A percentile compares a stretch with the other conserved stretches of the same genome.
Conservation (phyloP, 2,888 invertebrate genomes). For the Nomada flava region DNA sequence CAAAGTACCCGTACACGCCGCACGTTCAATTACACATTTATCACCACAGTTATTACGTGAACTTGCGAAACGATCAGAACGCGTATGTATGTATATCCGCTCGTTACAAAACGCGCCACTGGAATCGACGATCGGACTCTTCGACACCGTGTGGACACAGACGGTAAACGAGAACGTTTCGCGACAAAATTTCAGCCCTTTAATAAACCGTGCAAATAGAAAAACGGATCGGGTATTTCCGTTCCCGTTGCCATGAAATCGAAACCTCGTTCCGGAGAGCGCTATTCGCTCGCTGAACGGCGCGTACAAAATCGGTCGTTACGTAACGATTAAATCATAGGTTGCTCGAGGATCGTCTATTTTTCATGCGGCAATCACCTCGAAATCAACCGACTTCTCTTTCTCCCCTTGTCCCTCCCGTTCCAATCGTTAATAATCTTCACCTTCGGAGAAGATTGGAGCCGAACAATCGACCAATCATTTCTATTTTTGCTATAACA, state of each 20-base stretch:
- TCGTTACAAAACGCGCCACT: conserved; percentile 7
- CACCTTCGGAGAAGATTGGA: conserved; percentile 24
- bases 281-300: no score
- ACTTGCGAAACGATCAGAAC: conserved; percentile 11
- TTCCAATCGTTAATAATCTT: conserved; percentile 12
- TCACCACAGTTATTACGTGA: conserved; percentile 30
- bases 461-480: background rate
- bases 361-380: conserved; percentile 16
- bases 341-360: background rate
- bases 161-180: background rate
- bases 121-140: background rate
- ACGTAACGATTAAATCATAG: conserved; percentile 39
- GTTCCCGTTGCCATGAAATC: background rate
- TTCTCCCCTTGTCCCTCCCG: background rate
- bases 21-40: conserved; percentile 14
- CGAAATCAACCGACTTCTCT: conserved; percentile 6
- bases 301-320: conserved; percentile 8
- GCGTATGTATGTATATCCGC: no score
- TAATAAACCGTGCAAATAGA: background rate
- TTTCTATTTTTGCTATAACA: background rate
- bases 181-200: background rate
- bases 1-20: background rate
- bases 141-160: background rate
- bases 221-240: background rate
- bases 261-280: background rate